A percentile compares a stretch with the other conserved stretches of the same genome.
phyloP scores from a whole-genome alignment of 2,113 vertebrate species.

The Malurus melanocephalus region DNA sequence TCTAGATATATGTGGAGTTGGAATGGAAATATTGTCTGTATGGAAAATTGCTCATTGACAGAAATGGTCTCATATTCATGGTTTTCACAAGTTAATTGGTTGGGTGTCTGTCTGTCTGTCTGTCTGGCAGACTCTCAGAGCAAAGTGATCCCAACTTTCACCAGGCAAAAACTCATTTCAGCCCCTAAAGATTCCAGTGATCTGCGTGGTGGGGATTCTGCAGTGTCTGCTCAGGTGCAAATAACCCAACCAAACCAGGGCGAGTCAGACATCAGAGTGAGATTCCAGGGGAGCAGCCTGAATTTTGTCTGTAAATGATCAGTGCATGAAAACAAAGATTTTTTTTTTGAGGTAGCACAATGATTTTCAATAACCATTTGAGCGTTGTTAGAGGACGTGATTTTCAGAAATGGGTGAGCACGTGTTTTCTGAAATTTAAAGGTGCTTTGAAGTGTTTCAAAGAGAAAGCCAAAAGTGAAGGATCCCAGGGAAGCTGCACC shows the following conservation, averaged over 20 bases:
- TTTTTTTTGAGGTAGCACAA: not conserved
- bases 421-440: not conserved
- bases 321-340: not conserved
- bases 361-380: not conserved
- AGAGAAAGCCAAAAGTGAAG: not conserved
- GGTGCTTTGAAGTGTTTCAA: not conserved
- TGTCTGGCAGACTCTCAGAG: not conserved
- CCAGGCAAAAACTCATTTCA: not conserved
- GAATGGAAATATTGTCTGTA: not conserved
- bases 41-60: not conserved
- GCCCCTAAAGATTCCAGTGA: not conserved
- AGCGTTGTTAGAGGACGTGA: not conserved
- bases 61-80: rapidly evolving
- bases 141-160: not conserved
- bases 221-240: not conserved
- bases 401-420: not conserved
- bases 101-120: not conserved
- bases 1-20: not conserved
- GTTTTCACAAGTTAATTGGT: not conserved
- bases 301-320: not conserved
- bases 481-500: not conserved
- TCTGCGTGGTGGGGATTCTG: not conserved
- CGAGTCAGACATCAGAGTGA: not conserved
- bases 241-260: not conserved
- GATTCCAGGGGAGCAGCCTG: not conserved